Percentiles rank a stretch among this genome's conserved stretches.
Evolutionary conservation across 1,140 invertebrate genomes (phyloP).

Genomic region (Aculops lycopersici): DNA sequence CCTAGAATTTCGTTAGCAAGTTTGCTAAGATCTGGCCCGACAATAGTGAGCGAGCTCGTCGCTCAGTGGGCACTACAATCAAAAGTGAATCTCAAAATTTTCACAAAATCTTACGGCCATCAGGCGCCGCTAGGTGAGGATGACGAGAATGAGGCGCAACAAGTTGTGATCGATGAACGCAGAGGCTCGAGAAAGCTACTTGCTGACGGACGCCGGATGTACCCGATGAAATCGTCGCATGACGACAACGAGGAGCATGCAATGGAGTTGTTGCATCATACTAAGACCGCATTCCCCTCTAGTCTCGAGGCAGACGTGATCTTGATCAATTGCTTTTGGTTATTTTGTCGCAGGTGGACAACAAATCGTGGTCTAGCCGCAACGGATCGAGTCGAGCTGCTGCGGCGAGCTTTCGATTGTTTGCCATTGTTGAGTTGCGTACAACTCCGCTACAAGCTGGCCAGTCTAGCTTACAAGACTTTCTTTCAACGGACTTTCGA

Average conservation of each 20-base stretch:
- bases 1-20: constrained; percentile 33
- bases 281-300: constrained; percentile 29
- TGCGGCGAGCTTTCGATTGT: constrained; percentile 14
- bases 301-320: constrained; percentile 42
- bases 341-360: constrained; percentile 51
- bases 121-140: constrained; percentile 18
- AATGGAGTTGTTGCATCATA: constrained; percentile 9
- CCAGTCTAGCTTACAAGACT: constrained; percentile 50
- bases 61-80: constrained; percentile 39
- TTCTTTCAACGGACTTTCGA: constrained; percentile 41
- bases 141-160: constrained; percentile 13
- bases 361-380: constrained; percentile 18
- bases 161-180: no score
- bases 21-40: constrained; percentile 35
- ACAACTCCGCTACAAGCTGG: constrained; percentile 17
- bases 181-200: no score
- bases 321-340: constrained; percentile 55
- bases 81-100: constrained; percentile 26
- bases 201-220: no score
- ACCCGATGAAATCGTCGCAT: no score
- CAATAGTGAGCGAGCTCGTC: constrained; percentile 43
- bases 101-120: no score
- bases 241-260: constrained; percentile 30
- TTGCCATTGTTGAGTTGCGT: constrained; percentile 16
- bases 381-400: background rate